These are phyloP conservation scores for Orthosia gracilis DNA, from an alignment of 2,888 invertebrate genomes.

Conservation along the genomic window DNA sequence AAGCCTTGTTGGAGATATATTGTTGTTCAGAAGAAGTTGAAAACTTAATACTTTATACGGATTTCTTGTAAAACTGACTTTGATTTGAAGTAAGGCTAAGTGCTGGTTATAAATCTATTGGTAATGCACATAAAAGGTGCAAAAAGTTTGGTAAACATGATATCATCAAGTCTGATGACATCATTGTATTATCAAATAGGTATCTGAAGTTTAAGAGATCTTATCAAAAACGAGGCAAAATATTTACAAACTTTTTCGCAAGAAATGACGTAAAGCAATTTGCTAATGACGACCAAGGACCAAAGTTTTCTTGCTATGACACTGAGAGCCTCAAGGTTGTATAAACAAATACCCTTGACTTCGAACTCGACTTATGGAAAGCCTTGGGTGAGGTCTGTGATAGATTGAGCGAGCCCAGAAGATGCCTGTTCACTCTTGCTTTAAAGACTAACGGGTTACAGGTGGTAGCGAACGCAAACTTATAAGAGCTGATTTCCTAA, in stretches of 20 bases:
- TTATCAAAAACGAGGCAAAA: slow-evolving; percentile 10
- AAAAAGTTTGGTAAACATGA: slow-evolving; percentile 33
- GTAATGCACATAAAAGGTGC: slow-evolving; percentile 18
- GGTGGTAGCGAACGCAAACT: neutral
- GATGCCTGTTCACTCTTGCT: too few species aligned
- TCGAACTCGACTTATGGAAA: neutral
- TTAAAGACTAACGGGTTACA: too few species aligned
- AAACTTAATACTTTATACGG: neutral
- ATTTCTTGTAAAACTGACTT: slow-evolving; percentile 5
- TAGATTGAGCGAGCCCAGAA: neutral
- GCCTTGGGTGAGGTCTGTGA: neutral
- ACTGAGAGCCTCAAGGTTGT: neutral
- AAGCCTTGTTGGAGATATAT: slow-evolving; percentile 23
- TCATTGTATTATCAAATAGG: slow-evolving; percentile 26
- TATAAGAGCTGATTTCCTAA: neutral
- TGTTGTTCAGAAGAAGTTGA: slow-evolving; percentile 22
- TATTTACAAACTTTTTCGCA: neutral
- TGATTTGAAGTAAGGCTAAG: slow-evolving; percentile 1
- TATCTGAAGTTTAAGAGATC: neutral
- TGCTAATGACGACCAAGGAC: neutral
- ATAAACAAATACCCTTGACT: neutral
- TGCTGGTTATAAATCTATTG: neutral
- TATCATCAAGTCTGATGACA: slow-evolving; percentile 25
- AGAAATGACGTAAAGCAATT: neutral
- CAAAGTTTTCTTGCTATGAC: slow-evolving; percentile 1